Percentiles rank a stretch among this genome's conserved stretches.
Evolutionary conservation across 2,113 vertebrate species (phyloP).

Genomic region (Promerops cafer): DNA sequence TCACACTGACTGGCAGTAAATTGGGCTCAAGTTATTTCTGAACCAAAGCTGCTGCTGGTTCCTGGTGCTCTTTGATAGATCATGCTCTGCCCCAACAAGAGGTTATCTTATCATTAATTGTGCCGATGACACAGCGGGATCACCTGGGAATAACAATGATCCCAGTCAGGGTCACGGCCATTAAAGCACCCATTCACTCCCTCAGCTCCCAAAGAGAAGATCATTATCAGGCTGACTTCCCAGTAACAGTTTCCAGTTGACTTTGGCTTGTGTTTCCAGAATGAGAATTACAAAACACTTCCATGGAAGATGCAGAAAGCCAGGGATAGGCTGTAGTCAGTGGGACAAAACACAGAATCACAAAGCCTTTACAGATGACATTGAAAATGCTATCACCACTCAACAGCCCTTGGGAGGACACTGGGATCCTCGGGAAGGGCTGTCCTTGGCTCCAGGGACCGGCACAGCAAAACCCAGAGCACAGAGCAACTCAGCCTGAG

Average conservation of each 20-base stretch:
- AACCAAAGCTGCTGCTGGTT: not conserved
- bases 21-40: not conserved
- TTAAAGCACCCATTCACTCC: not conserved
- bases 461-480: not conserved
- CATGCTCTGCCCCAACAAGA: not conserved
- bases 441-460: not conserved
- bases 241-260: not conserved
- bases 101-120: not conserved
- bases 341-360: not conserved
- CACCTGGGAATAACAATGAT: not conserved
- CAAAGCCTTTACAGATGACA: not conserved
- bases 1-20: not conserved
- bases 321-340: not conserved
- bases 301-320: not conserved
- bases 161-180: not conserved
- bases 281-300: not conserved
- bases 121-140: not conserved
- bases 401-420: not conserved
- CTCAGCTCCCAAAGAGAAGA: not conserved
- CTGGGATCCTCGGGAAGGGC: not conserved
- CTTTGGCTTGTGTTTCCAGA: conserved; percentile 27
- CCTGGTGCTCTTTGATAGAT: not conserved
- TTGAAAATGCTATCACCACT: not conserved
- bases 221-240: not conserved
- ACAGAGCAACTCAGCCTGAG: not conserved